A percentile compares a stretch with the other conserved stretches of the same genome.
Evolutionary conservation across 2,888 invertebrate genomes (phyloP).

Genomic region (Nematopogon swammerdamellus): DNA sequence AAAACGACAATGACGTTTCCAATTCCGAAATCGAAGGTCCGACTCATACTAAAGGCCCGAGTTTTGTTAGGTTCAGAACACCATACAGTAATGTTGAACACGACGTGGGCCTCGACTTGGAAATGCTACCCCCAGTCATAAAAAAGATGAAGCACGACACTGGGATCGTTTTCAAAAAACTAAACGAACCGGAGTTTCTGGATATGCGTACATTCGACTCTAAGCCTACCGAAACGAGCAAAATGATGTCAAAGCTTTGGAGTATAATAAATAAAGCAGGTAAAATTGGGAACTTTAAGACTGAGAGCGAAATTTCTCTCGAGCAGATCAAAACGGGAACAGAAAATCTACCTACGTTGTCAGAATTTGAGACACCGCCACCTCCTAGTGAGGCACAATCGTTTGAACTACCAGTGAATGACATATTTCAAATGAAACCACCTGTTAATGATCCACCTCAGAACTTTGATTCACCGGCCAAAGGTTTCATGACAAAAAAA

Average conservation of each 20-base stretch:
- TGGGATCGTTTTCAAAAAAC: slow-evolving; percentile 8
- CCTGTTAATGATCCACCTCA: slow-evolving; percentile 1
- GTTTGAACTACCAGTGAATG: background rate
- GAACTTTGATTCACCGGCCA: slow-evolving; percentile 14
- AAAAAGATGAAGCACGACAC: slow-evolving; percentile 12
- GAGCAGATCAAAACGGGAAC: slow-evolving; percentile 10
- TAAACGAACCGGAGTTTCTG: slow-evolving; percentile 20
- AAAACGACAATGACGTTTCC: slow-evolving; percentile 12
- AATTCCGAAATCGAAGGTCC: background rate
- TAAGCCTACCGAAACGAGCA: slow-evolving; percentile 9
- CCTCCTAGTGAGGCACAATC: slow-evolving; percentile 14
- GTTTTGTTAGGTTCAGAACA: slow-evolving; percentile 20
- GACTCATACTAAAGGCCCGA: slow-evolving; percentile 21
- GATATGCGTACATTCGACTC: slow-evolving; percentile 10
- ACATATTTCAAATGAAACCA: background rate
- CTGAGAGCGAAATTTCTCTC: slow-evolving; percentile 3
- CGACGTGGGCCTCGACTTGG: slow-evolving; percentile 16
- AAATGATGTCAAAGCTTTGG: slow-evolving; percentile 19
- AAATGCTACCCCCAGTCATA: background rate
- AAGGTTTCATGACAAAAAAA: too few relatives aligned
- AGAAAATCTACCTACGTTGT: slow-evolving; percentile 18
- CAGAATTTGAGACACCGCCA: slow-evolving; percentile 34
- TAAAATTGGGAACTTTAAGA: slow-evolving; percentile 17
- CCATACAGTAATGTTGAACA: slow-evolving; percentile 23
- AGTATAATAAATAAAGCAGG: slow-evolving; percentile 19